Conservation (phyloP, 2,113 vertebrate genomes). For the Eubucco bourcierii region DNA sequence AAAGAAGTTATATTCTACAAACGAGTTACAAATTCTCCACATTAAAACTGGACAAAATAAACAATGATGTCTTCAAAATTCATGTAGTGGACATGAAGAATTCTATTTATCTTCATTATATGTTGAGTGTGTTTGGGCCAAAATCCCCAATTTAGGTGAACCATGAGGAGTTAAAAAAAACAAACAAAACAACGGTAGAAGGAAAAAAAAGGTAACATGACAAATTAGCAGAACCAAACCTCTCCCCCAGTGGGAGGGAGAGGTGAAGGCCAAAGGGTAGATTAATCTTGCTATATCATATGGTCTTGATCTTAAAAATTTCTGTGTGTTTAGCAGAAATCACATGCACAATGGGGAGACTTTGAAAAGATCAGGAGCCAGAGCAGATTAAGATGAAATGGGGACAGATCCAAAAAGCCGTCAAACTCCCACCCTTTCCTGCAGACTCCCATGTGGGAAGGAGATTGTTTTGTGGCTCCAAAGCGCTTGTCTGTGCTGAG, state of each 20-base stretch:
- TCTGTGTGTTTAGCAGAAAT: conserved; percentile 55
- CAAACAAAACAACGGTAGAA: conserved; percentile 14
- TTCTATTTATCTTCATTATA: conserved; percentile 67
- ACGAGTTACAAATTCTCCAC: conserved; percentile 57
- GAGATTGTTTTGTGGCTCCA: conserved; percentile 49
- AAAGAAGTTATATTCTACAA: conserved; percentile 54
- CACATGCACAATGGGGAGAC: conserved; percentile 49
- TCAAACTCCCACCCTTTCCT: conserved; percentile 65
- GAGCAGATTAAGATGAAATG: conserved; percentile 60
- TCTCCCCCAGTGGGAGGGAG: conserved; percentile 56
- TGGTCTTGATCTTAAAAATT: conserved; percentile 65
- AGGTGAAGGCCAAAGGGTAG: conserved; percentile 67
- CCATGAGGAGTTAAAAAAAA: conserved; percentile 34
- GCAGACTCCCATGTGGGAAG: conserved; percentile 61
- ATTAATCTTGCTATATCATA: conserved; percentile 73
- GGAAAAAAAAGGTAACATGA: conserved; percentile 46
- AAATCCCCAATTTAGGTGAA: conserved; percentile 60
- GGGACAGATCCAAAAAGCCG: conserved; percentile 58
- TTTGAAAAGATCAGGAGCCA: conserved; percentile 57
- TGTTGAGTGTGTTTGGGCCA: conserved; percentile 25
- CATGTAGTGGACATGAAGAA: conserved; percentile 26
- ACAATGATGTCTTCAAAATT: conserved; percentile 47
- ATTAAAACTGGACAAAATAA: conserved; percentile 51
- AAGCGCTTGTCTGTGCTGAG: neutral
- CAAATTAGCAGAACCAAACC: conserved; percentile 66